Evolutionary conservation across 1,140 invertebrate species (phyloP).

Genomic region (Andrena cerasifolii): DNA sequence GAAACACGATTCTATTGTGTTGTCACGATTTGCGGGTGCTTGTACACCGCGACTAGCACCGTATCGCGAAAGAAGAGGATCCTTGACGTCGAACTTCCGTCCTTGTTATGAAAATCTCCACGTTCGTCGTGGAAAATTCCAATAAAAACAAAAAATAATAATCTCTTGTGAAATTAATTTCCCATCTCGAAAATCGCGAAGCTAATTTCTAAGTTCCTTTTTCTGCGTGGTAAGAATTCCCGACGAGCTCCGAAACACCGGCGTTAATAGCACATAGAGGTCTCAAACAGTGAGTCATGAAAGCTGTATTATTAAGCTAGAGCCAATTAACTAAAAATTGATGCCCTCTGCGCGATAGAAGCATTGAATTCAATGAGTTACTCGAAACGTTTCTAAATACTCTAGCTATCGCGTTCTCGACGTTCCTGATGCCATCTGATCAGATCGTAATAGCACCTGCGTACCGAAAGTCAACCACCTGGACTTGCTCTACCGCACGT

Average conservation of each 20-base stretch:
- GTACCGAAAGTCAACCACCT: constrained; percentile 51
- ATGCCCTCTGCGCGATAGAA: not conserved
- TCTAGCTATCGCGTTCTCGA: not conserved
- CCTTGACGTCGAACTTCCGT: no score
- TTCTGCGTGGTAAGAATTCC: no score
- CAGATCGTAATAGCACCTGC: constrained; percentile 59
- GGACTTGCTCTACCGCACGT: constrained; percentile 46
- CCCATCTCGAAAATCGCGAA: no score
- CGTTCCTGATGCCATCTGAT: constrained; percentile 50
- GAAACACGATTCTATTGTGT: constrained; percentile 34
- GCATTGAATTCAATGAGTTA: not conserved
- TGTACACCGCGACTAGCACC: not conserved
- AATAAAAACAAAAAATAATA: not conserved
- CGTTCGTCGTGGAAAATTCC: not conserved
- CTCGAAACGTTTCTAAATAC: not conserved
- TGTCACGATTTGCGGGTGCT: constrained; percentile 22
- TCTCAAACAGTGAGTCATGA: no score
- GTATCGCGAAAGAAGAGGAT: constrained; percentile 6
- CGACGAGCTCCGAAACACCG: no score
- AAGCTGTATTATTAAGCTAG: no score
- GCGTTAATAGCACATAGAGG: no score
- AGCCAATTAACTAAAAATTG: no score
- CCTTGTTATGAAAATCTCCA: not conserved
- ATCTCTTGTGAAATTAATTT: no score
- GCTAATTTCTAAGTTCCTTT: no score